Base-by-base conservation (phyloP, 1,140 invertebrate genomes). In the Berghia stephanieae region DNA sequence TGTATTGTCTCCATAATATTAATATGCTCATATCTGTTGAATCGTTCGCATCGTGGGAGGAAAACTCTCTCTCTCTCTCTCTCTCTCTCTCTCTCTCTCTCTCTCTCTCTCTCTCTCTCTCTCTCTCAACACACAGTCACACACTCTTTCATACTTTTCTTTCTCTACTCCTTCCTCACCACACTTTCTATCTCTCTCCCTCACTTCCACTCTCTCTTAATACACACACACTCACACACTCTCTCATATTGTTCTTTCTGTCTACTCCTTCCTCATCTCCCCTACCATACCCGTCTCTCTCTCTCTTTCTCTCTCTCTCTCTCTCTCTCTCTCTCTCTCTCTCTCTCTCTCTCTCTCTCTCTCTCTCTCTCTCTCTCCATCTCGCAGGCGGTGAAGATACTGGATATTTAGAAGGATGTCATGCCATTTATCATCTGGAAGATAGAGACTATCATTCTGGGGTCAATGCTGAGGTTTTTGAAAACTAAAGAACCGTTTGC, bases 51-150 rank as follows among this genome's bases (percentile, higher is more conserved):
- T 69, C 38, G 31, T 3, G 31, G 13, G n/a, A 5, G 10, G 13
- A n/a, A n/a, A 10, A 36, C n/a, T 34, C 27, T 2, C 27, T 69
- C 68, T 71, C 43, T 27, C 3, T 71, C 40, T 71, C 16, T 71
- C 68, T 71, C 68, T 71, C 68, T 71, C 68, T 69, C 68, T 71
- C 68, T 71, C 68, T 71, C 68, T 71, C 68, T 71, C 68, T 67
- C 68, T 71, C 68, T 71, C 68, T 43, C 67, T 69, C 67, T 38
- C 13, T 13, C 34, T 34, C 67, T 69, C 34, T 69, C 67, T 69
- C 67, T 69, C 67, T 69, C 67, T 69, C 10, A 6, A 10, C 8
- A 13, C 40, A n/a, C 6, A 13, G n/a, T 8, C 5, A n/a, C 38
- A 34, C 21, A n/a, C n/a, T 24, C 8, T n/a, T 13, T 8, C 40